A percentile compares a stretch with the other conserved stretches of the same genome.
Evolutionary conservation across 2,797 vertebrate species (phyloP).

Genomic region (Liparis tanakae): DNA sequence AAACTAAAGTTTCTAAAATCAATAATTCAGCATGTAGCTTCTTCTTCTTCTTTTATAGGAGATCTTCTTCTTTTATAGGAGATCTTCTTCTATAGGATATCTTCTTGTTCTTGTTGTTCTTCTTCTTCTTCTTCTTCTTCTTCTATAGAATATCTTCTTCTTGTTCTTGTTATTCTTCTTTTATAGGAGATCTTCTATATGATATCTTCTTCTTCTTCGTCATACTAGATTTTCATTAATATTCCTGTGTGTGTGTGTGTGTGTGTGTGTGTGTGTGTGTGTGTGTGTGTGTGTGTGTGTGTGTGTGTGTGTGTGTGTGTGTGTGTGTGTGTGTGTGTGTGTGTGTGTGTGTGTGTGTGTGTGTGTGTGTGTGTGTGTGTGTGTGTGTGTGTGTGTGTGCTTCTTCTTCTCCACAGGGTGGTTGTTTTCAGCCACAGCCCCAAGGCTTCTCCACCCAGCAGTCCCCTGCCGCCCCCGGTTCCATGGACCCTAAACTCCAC

Average conservation of each 20-base stretch:
- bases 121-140: too few species aligned
- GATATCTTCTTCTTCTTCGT: background rate
- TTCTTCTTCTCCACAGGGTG: slow-evolving; percentile 85
- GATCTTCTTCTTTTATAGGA: too few species aligned
- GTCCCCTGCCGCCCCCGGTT: slow-evolving; percentile 74
- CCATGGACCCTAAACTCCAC: slow-evolving; percentile 89
- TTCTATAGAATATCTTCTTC: too few species aligned
- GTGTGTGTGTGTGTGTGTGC: background rate
- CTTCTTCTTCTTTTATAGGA: too few species aligned
- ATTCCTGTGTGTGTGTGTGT: background rate
- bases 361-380: background rate
- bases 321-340: background rate
- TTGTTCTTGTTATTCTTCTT: too few species aligned
- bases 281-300: background rate
- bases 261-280: background rate
- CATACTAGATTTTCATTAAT: background rate
- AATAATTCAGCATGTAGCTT: background rate
- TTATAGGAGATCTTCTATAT: too few species aligned
- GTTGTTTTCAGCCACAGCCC: slow-evolving; percentile 86
- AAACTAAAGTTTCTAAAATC: background rate
- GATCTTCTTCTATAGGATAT: too few species aligned
- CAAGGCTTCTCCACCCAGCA: slow-evolving; percentile 86
- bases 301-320: background rate
- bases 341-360: background rate
- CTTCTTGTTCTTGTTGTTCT: background rate